Evolutionary conservation across 2,888 invertebrate genomes (phyloP).

Genomic region (Lasioglossum vierecki): DNA sequence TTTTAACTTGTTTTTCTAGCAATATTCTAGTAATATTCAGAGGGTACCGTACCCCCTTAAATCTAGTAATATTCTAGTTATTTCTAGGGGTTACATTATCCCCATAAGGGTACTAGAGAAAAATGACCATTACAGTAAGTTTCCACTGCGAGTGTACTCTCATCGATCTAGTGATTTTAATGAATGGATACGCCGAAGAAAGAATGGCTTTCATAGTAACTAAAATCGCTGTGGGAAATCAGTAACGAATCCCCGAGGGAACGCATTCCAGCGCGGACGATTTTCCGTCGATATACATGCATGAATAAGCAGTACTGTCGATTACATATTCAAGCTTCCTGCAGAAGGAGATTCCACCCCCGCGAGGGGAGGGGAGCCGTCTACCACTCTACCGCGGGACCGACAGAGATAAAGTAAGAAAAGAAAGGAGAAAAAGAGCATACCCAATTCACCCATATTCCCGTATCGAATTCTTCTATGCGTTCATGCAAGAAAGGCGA

Average conservation of each 20-base stretch:
- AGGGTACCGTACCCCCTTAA: too few relatives aligned
- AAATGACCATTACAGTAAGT: not conserved
- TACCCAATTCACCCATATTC: slow-evolving; percentile 64
- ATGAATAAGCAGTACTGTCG: slow-evolving; percentile 69
- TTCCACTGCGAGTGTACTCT: not conserved
- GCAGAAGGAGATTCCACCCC: slow-evolving; percentile 41
- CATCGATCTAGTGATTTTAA: not conserved
- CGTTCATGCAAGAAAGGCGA: slow-evolving; percentile 81
- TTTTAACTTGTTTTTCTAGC: too few relatives aligned
- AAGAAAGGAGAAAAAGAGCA: slow-evolving; percentile 13
- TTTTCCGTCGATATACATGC: slow-evolving; percentile 53
- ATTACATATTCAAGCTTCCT: slow-evolving; percentile 72
- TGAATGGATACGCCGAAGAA: not conserved
- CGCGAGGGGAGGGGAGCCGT: not conserved
- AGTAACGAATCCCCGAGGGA: slow-evolving; percentile 45
- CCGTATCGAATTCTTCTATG: slow-evolving; percentile 79
- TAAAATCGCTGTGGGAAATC: slow-evolving; percentile 16
- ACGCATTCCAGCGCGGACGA: slow-evolving; percentile 33
- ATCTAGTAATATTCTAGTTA: too few relatives aligned
- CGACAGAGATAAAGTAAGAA: slow-evolving; percentile 18
- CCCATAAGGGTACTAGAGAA: not conserved
- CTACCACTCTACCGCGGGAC: slow-evolving; percentile 15
- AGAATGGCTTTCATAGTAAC: not conserved
- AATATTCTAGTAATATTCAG: too few relatives aligned
- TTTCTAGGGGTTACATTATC: too few relatives aligned